Conservation (phyloP, 2,113 vertebrate genomes). For the Larimichthys polyactis region DNA sequence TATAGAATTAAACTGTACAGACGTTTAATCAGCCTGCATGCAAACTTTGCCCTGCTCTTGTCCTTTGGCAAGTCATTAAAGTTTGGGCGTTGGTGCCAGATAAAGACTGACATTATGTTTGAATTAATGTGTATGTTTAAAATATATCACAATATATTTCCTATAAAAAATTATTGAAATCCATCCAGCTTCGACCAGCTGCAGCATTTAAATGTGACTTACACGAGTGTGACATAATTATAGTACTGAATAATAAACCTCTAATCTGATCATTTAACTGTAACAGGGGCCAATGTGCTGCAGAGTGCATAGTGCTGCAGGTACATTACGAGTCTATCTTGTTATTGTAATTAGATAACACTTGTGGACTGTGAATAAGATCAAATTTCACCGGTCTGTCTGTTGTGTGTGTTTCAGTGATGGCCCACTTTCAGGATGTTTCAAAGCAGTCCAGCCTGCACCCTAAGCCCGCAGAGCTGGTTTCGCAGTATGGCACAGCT, state of each 20-base stretch:
- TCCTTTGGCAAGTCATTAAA: background rate
- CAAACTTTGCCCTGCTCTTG: conserved; percentile 44
- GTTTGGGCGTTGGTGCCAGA: background rate
- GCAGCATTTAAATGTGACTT: background rate
- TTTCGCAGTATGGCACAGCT: conserved; percentile 93
- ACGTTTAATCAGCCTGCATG: too few species aligned
- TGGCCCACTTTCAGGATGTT: conserved; percentile 81
- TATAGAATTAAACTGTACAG: too few species aligned
- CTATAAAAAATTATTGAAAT: background rate
- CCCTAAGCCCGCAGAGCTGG: conserved; percentile 86
- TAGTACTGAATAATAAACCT: too few species aligned
- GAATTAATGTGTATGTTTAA: background rate
- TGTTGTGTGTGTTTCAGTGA: conserved; percentile 64
- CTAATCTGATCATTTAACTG: background rate
- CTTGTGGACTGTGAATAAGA: background rate
- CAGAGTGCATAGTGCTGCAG: background rate
- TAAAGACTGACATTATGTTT: background rate
- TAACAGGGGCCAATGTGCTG: background rate
- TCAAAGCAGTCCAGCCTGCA: conserved; percentile 81
- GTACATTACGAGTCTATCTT: background rate
- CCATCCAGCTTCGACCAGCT: background rate
- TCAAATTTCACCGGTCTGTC: background rate
- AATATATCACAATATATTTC: background rate
- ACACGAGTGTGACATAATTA: background rate
- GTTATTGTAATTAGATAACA: background rate